Evolutionary conservation across 2,113 vertebrate genomes (phyloP).

Genomic region (Petrocephalus zakoni): DNA sequence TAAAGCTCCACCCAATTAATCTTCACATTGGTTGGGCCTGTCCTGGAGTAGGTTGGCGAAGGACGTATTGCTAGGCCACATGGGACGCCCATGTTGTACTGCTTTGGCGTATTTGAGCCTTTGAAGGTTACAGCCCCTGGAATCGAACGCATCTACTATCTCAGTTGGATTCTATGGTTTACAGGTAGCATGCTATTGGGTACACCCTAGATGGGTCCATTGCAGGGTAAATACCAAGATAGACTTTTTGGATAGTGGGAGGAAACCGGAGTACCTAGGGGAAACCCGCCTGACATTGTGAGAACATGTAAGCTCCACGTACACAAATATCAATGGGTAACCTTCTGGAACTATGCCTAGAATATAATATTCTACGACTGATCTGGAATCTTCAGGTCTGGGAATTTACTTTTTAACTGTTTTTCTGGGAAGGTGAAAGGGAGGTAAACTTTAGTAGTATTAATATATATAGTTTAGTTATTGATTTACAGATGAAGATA

Average conservation of each 20-base stretch:
- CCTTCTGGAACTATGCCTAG: neutral
- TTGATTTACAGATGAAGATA: neutral
- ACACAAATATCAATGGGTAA: neutral
- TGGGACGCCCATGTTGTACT: no score
- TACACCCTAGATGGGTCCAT: neutral
- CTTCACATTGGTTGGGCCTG: neutral
- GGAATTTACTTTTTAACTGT: neutral
- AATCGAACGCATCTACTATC: no score
- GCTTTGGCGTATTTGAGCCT: no score
- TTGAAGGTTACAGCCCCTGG: no score
- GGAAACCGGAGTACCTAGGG: neutral
- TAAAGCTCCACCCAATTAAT: neutral
- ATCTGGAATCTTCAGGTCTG: neutral
- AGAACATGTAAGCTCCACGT: neutral
- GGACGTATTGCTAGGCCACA: no score
- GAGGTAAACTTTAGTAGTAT: neutral
- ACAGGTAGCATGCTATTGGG: no score
- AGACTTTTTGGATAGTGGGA: neutral
- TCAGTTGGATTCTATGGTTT: neutral
- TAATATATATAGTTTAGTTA: neutral
- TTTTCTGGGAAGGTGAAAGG: neutral
- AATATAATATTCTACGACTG: neutral
- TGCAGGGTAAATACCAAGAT: neutral
- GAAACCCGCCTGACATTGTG: neutral
- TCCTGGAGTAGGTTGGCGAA: no score